Base-by-base conservation (phyloP, 1,140 invertebrate species). In the Dryas iulia region DNA sequence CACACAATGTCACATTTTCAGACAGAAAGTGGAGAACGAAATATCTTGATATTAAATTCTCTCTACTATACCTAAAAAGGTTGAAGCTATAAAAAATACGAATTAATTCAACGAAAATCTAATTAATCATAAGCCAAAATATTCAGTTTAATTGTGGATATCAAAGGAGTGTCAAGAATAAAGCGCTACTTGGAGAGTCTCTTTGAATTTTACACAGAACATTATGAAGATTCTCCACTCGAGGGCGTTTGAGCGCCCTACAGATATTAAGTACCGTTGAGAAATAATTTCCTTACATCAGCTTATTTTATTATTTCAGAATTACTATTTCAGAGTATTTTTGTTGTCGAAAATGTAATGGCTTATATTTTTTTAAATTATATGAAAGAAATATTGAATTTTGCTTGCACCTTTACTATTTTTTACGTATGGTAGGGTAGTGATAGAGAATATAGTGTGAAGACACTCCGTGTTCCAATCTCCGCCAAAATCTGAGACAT, bases 91-190 rank as follows among this genome's bases (percentile, higher is more conserved):
- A n/a, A n/a, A n/a, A n/a, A n/a, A n/a, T n/a, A n/a, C n/a, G n/a
- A n/a, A 28, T 47, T 7, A 47, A 47, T 47, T 47, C 8, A 10
- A 47, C 39, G 1, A 47, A 47, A 47, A 47, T 47, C 5, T 47
- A 47, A 18, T 47, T 18, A 47, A 18, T 8, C n/a, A 18, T 8
- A 47, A 47, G 39, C 21, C n/a, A 21, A 8, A 21, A 21, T 21
- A 21, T 47, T 18, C 39, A 47, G 14, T 47, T 21, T 21, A 47
- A 21, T 47, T 47, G 39, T 47, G 8, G 14, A 47, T 47, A 47
- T 47, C 39, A 47, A 47, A 47, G 39, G 39, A 47, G 39, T 47
- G 39, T 47, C 39, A 47, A 47, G 39, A 47, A 47, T 47, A 47
- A 47, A 47, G 18, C 39, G 14, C 39, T 18, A 47, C 35, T 47